Conservation (phyloP, 2,888 invertebrate genomes). For the Synergus umbraculus region DNA sequence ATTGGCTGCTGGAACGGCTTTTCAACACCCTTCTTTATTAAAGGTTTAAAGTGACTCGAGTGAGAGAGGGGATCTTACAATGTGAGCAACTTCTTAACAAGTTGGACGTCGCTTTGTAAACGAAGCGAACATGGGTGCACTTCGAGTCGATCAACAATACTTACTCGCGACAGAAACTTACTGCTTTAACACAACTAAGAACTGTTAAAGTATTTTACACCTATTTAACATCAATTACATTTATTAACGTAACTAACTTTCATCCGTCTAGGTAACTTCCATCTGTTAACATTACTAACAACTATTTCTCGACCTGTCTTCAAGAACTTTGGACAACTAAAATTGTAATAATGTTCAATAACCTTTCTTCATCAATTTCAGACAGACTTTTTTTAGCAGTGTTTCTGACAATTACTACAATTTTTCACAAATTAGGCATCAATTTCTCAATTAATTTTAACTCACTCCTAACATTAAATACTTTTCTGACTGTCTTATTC, state of each 20-base stretch:
- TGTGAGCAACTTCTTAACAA: constrained; percentile 40
- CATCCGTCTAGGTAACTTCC: not conserved
- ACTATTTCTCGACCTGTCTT: not conserved
- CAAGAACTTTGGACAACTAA: not conserved
- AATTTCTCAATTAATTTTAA: constrained; percentile 23
- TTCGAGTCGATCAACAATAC: constrained; percentile 41
- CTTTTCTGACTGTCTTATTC: not conserved
- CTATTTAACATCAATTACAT: not conserved
- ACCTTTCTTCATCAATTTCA: constrained; percentile 10
- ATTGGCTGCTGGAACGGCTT: constrained; percentile 34
- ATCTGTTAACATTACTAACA: not conserved
- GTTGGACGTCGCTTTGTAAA: constrained; percentile 40
- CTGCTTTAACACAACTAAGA: constrained; percentile 19
- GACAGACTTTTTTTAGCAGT: constrained; percentile 36
- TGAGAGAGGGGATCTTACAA: constrained; percentile 39
- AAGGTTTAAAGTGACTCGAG: constrained; percentile 40
- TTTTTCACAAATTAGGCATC: not conserved
- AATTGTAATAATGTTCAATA: not conserved
- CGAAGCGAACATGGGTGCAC: constrained; percentile 41
- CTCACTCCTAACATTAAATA: constrained; percentile 2
- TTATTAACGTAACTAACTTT: not conserved
- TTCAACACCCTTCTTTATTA: constrained; percentile 37
- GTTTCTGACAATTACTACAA: constrained; percentile 2
- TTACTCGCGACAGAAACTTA: constrained; percentile 40
- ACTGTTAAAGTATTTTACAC: constrained; percentile 20